Conservation (phyloP, 2,888 invertebrate species). For the Xanthostigma xanthostigma region DNA sequence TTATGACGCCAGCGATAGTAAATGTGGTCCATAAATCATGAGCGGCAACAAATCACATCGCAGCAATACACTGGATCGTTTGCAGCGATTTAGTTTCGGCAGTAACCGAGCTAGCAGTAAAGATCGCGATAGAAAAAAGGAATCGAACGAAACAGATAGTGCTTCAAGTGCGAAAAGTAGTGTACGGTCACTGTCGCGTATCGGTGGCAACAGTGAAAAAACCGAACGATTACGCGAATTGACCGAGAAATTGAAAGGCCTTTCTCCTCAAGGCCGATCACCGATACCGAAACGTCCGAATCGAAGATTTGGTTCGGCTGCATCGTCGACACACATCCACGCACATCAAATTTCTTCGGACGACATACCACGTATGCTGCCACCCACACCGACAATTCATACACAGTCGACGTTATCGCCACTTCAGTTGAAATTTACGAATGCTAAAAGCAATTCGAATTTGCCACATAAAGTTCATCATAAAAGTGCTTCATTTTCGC, state of each 20-base stretch:
- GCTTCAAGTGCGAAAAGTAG: no score
- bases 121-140: not conserved
- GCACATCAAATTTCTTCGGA: not conserved
- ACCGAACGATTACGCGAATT: conserved; percentile 59
- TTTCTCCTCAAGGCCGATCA: conserved; percentile 14
- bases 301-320: conserved; percentile 15
- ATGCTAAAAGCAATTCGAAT: conserved; percentile 1
- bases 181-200: no score
- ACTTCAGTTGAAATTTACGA: conserved; percentile 14
- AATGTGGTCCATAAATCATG: not conserved
- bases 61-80: conserved; percentile 3
- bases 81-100: conserved; percentile 4
- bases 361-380: conserved; percentile 25
- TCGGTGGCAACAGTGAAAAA: conserved; percentile 36
- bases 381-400: conserved; percentile 35
- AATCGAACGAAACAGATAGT: not conserved
- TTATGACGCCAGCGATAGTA: no score
- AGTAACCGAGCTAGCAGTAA: not conserved
- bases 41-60: conserved; percentile 2
- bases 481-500: conserved; percentile 76
- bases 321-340: not conserved
- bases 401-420: conserved; percentile 25
- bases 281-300: conserved; percentile 23
- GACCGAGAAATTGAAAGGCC: conserved; percentile 60
- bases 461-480: conserved; percentile 47